Evolutionary conservation across 1,140 invertebrate species (phyloP), one percentile per base, ranked within the genome.

Genomic region (Tetramorium simillimum): DNA sequence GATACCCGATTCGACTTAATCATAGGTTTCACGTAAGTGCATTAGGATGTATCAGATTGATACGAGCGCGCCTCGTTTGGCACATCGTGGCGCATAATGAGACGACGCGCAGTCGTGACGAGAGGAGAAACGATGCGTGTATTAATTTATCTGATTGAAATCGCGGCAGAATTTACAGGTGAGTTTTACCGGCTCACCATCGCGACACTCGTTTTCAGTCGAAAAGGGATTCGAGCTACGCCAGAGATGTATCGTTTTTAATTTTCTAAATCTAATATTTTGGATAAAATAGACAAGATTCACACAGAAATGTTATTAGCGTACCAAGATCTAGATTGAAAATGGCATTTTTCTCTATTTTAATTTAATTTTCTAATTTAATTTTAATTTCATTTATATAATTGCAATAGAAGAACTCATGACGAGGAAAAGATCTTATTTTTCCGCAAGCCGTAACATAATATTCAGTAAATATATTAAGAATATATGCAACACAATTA

Each of bases 11-110:
- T 85, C 60, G 58, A 65, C 46, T 89, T 88, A 85, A 88, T 88
- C 70, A 77, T 76, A 77, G 82, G 24, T 80, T 86, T 86, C 28
- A 49, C 40, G 60, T 89, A 89, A 89, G 87, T 89, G 88, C 84
- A 89, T 86, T 86, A 90, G 85, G 84, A 75, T 86, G 76, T 76
- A 86, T 86, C 76, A 53, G 75, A 73, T 80, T 53, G 81, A 73
- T 53, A 70, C 76, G 75, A 88, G 85, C 77, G 87, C 49, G 65
- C 67, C 63, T 88, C 75, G 69, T 87, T 81, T 86, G 84, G 73
- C 56, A 69, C 62, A 46, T 88, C 40, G 67, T 77, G 69, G 46
- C 72, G 73, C 49, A 69, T 60, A 67, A 70, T 70, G 43, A 86
- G 53, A 69, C 51, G 43, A 75, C 46, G 49, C 16, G 14, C 33